Evolutionary conservation across 2,888 invertebrate species (phyloP).

Genomic region (Tigriopus californicus): DNA sequence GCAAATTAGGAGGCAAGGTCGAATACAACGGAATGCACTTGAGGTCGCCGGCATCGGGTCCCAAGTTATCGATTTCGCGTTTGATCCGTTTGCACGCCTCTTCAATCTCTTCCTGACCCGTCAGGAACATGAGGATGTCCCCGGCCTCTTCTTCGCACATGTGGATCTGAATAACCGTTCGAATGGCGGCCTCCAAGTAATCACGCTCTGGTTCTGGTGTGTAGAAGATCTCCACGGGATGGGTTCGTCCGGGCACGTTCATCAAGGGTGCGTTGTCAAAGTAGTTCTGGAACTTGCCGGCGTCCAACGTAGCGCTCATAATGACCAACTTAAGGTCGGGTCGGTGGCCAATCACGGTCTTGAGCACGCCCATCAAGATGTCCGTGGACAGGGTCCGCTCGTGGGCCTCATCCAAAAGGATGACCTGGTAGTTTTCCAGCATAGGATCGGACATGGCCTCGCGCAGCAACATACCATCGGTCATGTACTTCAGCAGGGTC

Average conservation of each 20-base stretch:
- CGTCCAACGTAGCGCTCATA: constrained; percentile 98
- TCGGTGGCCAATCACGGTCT: constrained; percentile 86
- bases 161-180: constrained; percentile 84
- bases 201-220: constrained; percentile 96
- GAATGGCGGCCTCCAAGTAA: constrained; percentile 92
- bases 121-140: constrained; percentile 77
- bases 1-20: constrained; percentile 86
- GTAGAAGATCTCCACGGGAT: constrained; percentile 94
- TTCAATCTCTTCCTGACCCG: constrained; percentile 78
- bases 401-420: constrained; percentile 94
- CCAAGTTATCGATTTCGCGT: constrained; percentile 83
- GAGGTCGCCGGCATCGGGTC: constrained; percentile 87
- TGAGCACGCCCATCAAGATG: constrained; percentile 93
- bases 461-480: constrained; percentile 96
- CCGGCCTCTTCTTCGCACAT: constrained; percentile 83
- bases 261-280: constrained; percentile 96
- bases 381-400: constrained; percentile 96
- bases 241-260: constrained; percentile 91
- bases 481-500: constrained; percentile 59
- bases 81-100: constrained; percentile 96
- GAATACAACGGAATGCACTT: constrained; percentile 98
- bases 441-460: constrained; percentile 99
- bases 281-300: constrained; percentile 90
- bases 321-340: constrained; percentile 86
- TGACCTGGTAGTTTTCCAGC: constrained; percentile 84